Evolutionary conservation across 2,888 invertebrate species (phyloP).

Genomic region (Synanthedon formicaeformis): DNA sequence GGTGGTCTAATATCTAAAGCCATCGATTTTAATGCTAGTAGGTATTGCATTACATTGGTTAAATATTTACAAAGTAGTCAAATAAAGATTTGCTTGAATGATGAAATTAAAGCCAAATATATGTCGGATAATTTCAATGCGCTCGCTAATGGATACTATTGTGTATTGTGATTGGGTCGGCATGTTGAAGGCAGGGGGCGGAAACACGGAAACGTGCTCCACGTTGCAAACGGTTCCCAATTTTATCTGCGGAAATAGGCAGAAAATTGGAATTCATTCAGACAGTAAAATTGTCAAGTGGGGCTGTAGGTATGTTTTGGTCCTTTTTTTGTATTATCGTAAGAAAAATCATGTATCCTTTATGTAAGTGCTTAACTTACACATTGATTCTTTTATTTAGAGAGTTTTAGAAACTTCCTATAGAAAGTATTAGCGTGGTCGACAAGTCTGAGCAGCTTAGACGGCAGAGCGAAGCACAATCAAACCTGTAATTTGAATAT

Average conservation of each 20-base stretch:
- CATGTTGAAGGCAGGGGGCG: slow-evolving; percentile 17
- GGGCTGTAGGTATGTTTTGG: too few species aligned
- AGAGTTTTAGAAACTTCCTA: slow-evolving; percentile 32
- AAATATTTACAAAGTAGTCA: too few species aligned
- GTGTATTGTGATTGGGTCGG: slow-evolving; percentile 18
- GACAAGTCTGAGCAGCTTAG: slow-evolving; percentile 18
- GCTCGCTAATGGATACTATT: slow-evolving; percentile 8
- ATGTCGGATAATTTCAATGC: slow-evolving; percentile 1
- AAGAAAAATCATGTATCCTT: too few species aligned
- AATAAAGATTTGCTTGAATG: too few species aligned
- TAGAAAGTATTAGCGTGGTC: slow-evolving; percentile 26
- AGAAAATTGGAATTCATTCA: slow-evolving; percentile 14
- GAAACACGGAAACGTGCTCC: slow-evolving; percentile 6
- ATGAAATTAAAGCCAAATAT: not conserved
- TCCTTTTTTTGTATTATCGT: too few species aligned
- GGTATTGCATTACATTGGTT: too few species aligned
- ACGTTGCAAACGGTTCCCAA: slow-evolving; percentile 16
- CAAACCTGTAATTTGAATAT: slow-evolving; percentile 54
- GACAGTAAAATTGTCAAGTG: too few species aligned
- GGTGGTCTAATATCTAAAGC: too few species aligned
- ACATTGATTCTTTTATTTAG: slow-evolving; percentile 1
- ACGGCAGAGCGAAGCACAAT: slow-evolving; percentile 29
- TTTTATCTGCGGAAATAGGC: slow-evolving; percentile 27
- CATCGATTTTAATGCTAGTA: too few species aligned
- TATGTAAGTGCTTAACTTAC: too few species aligned